These are phyloP conservation scores for Stichodactyla mertensii DNA, from an alignment of 64 coral and sea anemone species.

Conservation along the genomic window DNA sequence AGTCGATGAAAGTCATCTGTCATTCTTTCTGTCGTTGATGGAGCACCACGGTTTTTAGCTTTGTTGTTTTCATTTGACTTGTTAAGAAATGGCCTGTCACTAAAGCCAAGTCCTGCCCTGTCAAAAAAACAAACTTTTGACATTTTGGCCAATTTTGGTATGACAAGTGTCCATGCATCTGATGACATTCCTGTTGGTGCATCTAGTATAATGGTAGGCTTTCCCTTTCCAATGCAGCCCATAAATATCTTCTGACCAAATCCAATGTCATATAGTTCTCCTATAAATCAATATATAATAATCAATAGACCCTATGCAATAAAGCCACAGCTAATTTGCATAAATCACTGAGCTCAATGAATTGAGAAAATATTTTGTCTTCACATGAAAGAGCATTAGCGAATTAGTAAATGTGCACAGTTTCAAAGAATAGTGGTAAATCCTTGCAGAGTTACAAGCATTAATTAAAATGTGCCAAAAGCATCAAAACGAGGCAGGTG, in stretches of 20 bases:
- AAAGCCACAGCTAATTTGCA: too few relatives aligned
- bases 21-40: conserved; percentile 89
- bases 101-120: conserved; percentile 89
- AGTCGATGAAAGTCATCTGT: conserved; percentile 82
- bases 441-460: too few relatives aligned
- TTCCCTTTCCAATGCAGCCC: conserved; percentile 69
- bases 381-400: too few relatives aligned
- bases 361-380: too few relatives aligned
- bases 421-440: too few relatives aligned
- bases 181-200: conserved; percentile 85
- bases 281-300: conserved; percentile 32
- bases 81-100: conserved; percentile 72
- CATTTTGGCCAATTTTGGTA: conserved; percentile 63
- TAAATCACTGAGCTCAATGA: too few relatives aligned
- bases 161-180: conserved; percentile 70
- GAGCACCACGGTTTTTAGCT: conserved; percentile 41
- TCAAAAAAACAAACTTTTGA: conserved; percentile 89
- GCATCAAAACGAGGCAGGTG: too few relatives aligned
- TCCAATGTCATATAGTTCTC: conserved; percentile 76
- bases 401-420: too few relatives aligned
- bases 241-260: conserved; percentile 91
- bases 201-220: conserved; percentile 75
- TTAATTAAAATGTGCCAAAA: too few relatives aligned
- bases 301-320: too few relatives aligned
- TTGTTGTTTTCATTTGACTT: conserved; percentile 24